These are phyloP conservation scores for Osmerus eperlanus DNA, from an alignment of 2,113 vertebrate genomes.

Conservation along the genomic window DNA sequence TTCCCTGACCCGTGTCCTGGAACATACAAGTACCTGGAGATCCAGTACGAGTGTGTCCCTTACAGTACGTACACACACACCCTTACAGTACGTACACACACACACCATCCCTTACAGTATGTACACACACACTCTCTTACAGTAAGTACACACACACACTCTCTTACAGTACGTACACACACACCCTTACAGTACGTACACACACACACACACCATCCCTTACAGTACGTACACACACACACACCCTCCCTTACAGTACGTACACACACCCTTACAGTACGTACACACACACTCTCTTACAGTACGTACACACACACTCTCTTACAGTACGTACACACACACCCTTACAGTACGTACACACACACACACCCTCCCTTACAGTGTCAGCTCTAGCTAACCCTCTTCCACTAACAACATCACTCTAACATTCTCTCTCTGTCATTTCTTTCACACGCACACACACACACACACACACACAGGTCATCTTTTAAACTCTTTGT, in stretches of 20 bases:
- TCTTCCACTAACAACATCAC: not conserved
- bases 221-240: conserved; percentile 14
- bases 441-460: not conserved
- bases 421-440: not conserved
- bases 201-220: conserved; percentile 12
- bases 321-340: too few species aligned
- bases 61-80: conserved; percentile 81
- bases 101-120: too few species aligned
- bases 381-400: too few species aligned
- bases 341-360: not conserved
- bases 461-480: not conserved
- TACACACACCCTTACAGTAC: conserved; percentile 23
- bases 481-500: not conserved
- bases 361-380: not conserved
- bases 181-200: conserved; percentile 12
- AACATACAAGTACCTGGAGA: conserved; percentile 94
- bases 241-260: conserved; percentile 8
- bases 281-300: not conserved
- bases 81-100: too few species aligned
- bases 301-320: conserved; percentile 11
- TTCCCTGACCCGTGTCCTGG: conserved; percentile 85
- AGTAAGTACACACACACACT: conserved; percentile 6
- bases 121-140: not conserved
- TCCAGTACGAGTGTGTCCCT: conserved; percentile 93
- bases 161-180: conserved; percentile 11